These are phyloP conservation scores for Aphaenogaster ashmeadi DNA, from an alignment of 1,140 invertebrate genomes.

Conservation along the genomic window DNA sequence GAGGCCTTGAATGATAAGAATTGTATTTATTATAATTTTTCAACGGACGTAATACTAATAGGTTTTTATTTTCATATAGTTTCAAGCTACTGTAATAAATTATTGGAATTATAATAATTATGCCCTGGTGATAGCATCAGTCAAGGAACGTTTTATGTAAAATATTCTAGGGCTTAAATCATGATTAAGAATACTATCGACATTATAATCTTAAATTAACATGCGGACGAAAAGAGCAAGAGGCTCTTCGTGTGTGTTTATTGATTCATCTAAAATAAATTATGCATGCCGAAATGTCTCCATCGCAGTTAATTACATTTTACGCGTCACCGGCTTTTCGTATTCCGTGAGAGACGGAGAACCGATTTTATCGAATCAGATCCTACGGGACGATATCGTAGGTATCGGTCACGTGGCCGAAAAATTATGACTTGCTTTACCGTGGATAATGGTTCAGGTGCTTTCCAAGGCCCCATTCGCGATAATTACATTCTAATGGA, in stretches of 20 bases:
- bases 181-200: background rate
- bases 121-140: background rate
- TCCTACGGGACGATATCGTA: constrained; percentile 65
- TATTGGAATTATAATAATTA: background rate
- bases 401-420: constrained; percentile 76
- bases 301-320: constrained; percentile 66
- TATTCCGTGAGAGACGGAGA: constrained; percentile 38
- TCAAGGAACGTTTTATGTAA: background rate
- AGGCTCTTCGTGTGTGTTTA: background rate
- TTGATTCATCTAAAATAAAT: constrained; percentile 43
- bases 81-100: background rate
- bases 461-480: constrained; percentile 7
- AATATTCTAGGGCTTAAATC: background rate
- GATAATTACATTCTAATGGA: constrained; percentile 75
- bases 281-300: constrained; percentile 46
- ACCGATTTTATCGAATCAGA: constrained; percentile 71
- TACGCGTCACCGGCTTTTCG: constrained; percentile 29
- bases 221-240: background rate
- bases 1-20: background rate
- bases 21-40: background rate
- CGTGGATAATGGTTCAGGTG: constrained; percentile 72
- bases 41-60: background rate
- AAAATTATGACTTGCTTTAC: constrained; percentile 79
- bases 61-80: background rate
- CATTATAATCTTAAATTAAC: constrained; percentile 23